A percentile compares a stretch with the other conserved stretches of the same genome.
phyloP scores from a whole-genome alignment of 2,113 vertebrate genomes.

The Mesocricetus auratus region DNA sequence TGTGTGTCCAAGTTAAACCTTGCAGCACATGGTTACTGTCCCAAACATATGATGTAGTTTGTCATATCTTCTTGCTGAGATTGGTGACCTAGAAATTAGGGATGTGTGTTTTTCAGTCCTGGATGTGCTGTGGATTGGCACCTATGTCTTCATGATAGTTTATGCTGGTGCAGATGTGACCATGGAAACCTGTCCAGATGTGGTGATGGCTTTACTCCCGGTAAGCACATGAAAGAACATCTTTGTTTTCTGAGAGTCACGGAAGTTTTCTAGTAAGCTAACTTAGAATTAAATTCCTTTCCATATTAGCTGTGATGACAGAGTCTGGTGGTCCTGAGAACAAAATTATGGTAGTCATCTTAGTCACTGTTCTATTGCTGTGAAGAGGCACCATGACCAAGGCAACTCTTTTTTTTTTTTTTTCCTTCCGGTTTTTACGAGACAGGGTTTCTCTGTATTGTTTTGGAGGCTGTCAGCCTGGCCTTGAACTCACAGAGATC shows the following conservation, averaged over 20 bases:
- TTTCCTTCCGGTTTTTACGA: too few species aligned
- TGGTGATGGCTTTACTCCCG: conserved; percentile 94
- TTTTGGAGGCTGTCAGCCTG: too few species aligned
- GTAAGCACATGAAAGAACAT: conserved; percentile 84
- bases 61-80: neutral
- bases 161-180: conserved; percentile 95
- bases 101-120: conserved; percentile 88
- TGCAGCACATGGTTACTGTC: neutral
- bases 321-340: neutral
- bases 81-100: neutral
- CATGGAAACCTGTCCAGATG: conserved; percentile 93
- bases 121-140: conserved; percentile 97
- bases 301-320: neutral
- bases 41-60: neutral
- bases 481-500: too few species aligned
- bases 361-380: neutral
- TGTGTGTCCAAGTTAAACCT: neutral
- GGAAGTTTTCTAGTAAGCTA: fast-evolving
- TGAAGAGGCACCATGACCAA: neutral
- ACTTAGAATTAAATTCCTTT: neutral
- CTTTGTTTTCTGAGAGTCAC: neutral
- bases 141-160: conserved; percentile 93
- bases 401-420: neutral
- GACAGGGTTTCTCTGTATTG: too few species aligned
- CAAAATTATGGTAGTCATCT: neutral